phyloP scores from a whole-genome alignment of 2,888 invertebrate genomes.

The Drymonia ruficornis region DNA sequence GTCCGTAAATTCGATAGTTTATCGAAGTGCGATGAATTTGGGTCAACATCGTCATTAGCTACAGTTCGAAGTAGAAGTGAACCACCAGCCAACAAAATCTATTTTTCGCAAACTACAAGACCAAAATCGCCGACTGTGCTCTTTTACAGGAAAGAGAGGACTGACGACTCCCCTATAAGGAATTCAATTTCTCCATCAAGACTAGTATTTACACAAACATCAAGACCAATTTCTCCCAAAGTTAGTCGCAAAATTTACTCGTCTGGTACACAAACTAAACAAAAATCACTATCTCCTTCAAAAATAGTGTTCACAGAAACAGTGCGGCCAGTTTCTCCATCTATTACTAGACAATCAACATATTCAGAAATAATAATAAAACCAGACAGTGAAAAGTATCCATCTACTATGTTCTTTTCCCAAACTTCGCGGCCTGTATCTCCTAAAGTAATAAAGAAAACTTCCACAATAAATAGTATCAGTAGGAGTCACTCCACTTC shows the following conservation, averaged over 20 bases:
- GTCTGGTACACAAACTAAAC: conserved; percentile 35
- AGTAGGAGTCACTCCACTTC: conserved; percentile 81
- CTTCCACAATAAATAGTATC: conserved; percentile 25
- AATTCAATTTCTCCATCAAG: conserved; percentile 59
- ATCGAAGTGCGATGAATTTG: conserved; percentile 69
- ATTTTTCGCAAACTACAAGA: conserved; percentile 79
- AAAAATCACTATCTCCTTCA: conserved; percentile 57
- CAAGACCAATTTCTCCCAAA: conserved; percentile 69
- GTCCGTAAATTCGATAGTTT: conserved; percentile 79
- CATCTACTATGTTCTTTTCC: conserved; percentile 65
- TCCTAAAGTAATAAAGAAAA: conserved; percentile 62
- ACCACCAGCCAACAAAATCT: conserved; percentile 83
- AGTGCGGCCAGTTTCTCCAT: conserved; percentile 67
- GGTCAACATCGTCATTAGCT: conserved; percentile 76
- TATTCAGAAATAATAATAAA: conserved; percentile 40
- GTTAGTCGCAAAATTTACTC: conserved; percentile 42
- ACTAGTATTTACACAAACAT: conserved; percentile 64
- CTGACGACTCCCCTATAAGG: conserved; percentile 35
- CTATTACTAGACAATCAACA: conserved; percentile 42
- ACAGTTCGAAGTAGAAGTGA: conserved; percentile 86
- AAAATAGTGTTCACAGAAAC: conserved; percentile 71
- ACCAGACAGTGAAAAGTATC: conserved; percentile 45
- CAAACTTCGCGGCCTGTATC: conserved; percentile 74
- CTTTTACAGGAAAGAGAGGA: conserved; percentile 63
- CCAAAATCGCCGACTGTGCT: conserved; percentile 73